These are phyloP conservation scores for Sclerodermus sp. DNA, from an alignment of 2,888 invertebrate species.

Conservation along the genomic window DNA sequence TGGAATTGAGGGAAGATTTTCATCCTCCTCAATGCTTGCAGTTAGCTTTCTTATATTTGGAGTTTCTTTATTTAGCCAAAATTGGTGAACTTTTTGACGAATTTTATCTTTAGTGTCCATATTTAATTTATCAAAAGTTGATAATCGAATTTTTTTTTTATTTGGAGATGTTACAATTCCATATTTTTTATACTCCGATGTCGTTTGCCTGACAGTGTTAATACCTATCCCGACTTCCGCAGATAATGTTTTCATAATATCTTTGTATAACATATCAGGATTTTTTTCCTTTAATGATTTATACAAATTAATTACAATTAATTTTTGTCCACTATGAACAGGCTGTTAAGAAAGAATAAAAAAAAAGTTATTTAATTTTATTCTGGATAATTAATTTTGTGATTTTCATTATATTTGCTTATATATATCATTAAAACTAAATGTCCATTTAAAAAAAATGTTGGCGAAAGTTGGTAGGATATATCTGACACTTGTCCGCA, in stretches of 20 bases:
- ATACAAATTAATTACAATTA: not conserved
- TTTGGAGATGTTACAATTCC: slow-evolving; percentile 7
- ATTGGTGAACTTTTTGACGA: slow-evolving; percentile 6
- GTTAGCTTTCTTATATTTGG: slow-evolving; percentile 4
- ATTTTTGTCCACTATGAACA: not conserved
- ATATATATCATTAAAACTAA: no score
- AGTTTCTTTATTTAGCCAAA: slow-evolving; percentile 5
- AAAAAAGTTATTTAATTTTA: no score
- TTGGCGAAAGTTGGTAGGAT: no score
- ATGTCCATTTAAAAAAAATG: no score
- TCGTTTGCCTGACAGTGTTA: not conserved
- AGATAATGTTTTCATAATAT: not conserved
- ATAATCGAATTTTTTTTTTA: slow-evolving; percentile 1
- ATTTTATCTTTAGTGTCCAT: slow-evolving; percentile 4
- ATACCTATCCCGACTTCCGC: not conserved
- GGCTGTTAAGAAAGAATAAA: no score
- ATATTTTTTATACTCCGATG: slow-evolving; percentile 3
- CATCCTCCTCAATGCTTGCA: slow-evolving; percentile 4
- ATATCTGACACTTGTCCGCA: no score
- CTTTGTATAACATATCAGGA: not conserved
- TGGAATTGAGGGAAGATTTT: slow-evolving; percentile 5
- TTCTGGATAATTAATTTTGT: no score
- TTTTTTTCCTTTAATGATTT: not conserved
- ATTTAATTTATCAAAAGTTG: not conserved
- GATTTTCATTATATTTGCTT: no score